These are phyloP conservation scores for Steinernema carpocapsae DNA, from an alignment of 2,888 invertebrate species.

Conservation along the genomic window DNA sequence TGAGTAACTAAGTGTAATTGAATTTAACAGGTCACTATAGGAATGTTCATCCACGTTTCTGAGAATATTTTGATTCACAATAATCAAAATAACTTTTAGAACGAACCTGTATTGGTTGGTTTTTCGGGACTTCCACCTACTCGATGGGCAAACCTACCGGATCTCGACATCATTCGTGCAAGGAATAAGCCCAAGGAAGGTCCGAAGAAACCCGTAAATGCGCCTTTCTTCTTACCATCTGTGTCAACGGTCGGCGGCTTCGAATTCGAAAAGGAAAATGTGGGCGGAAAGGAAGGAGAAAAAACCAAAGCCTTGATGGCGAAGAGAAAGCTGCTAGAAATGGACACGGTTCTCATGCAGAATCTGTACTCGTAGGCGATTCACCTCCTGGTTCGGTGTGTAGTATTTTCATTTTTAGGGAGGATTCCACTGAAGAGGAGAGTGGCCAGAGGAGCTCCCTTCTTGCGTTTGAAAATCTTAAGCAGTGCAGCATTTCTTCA, in stretches of 20 bases:
- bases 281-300: conserved; percentile 36
- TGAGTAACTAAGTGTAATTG: too few species aligned
- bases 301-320: conserved; percentile 44
- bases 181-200: conserved; percentile 87
- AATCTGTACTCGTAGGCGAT: conserved; percentile 40
- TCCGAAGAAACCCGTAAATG: conserved; percentile 82
- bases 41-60: too few species aligned
- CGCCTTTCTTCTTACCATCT: conserved; percentile 94
- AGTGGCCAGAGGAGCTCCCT: too few species aligned
- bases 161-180: conserved; percentile 83
- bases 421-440: too few species aligned
- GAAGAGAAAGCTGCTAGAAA: conserved; percentile 56
- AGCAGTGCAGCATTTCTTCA: conserved; percentile 50
- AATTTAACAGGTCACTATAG: too few species aligned
- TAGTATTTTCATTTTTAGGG: not conserved
- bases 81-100: too few species aligned
- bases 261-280: conserved; percentile 75
- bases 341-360: conserved; percentile 47
- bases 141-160: conserved; percentile 87
- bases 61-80: too few species aligned
- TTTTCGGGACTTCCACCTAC: conserved; percentile 80
- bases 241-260: conserved; percentile 80
- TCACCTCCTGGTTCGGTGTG: conserved; percentile 33
- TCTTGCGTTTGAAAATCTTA: conserved; percentile 30
- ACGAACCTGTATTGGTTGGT: conserved; percentile 74